Evolutionary conservation across 2,797 vertebrate genomes (phyloP).

Genomic region (Lithobates sylvaticus): DNA sequence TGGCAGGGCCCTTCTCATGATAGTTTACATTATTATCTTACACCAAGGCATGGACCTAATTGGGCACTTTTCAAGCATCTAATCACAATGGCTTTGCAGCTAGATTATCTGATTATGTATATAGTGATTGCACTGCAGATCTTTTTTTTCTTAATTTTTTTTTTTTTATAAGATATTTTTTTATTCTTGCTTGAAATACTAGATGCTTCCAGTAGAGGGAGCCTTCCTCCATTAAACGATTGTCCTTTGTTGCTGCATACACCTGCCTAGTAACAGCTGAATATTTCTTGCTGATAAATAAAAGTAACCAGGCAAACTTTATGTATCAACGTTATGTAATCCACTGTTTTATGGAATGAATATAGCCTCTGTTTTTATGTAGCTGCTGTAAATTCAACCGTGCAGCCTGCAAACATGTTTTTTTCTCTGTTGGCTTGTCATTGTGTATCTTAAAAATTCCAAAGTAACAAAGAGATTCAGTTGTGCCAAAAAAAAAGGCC

Average conservation of each 20-base stretch:
- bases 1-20: no score
- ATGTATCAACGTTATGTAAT: neutral
- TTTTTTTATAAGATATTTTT: no score
- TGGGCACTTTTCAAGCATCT: no score
- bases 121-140: no score
- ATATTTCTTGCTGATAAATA: neutral
- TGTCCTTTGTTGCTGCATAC: neutral
- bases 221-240: neutral
- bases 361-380: neutral
- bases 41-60: no score
- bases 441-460: neutral
- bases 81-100: no score
- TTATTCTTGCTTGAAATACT: neutral
- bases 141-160: no score
- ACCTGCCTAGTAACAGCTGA: constrained; percentile 39
- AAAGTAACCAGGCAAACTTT: neutral
- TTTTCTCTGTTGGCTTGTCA: neutral
- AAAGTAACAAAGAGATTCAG: no score
- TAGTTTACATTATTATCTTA: no score
- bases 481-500: no score
- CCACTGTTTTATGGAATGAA: neutral
- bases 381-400: neutral
- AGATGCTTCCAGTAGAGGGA: neutral
- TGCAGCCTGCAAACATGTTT: neutral
- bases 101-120: no score